A percentile compares a stretch with the other conserved stretches of the same genome.
These are phyloP conservation scores for Chloebia gouldiae DNA, from an alignment of 2,113 vertebrate species.

Conservation along the genomic window DNA sequence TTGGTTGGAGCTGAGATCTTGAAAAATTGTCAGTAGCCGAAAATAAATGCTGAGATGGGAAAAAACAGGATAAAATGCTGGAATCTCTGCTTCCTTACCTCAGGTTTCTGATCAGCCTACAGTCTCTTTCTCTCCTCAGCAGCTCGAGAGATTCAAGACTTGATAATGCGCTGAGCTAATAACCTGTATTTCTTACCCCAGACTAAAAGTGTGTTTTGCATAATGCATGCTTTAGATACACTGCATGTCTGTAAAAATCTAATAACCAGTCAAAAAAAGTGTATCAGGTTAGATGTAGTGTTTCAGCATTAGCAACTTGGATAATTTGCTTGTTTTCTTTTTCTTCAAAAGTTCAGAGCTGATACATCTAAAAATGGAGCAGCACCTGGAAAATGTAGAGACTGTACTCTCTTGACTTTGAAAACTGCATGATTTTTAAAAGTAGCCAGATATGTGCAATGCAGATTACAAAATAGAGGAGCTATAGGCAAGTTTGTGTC, in stretches of 20 bases:
- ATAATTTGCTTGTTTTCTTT: background rate
- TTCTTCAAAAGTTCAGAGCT: background rate
- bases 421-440: background rate
- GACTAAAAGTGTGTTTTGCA: background rate
- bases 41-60: background rate
- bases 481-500: background rate
- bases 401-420: background rate
- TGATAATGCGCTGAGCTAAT: background rate
- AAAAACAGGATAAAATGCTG: background rate
- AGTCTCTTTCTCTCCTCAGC: background rate
- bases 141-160: background rate
- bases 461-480: background rate
- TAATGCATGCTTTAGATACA: background rate
- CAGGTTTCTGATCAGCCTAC: background rate
- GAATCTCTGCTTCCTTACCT: background rate
- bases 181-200: background rate
- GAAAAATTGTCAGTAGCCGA: conserved; percentile 14
- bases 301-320: background rate
- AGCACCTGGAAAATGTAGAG: background rate
- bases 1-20: conserved; percentile 24
- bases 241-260: background rate
- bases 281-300: background rate
- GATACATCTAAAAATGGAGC: background rate
- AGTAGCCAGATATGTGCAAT: background rate
- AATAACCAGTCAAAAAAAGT: background rate